Evolutionary conservation across 1,140 invertebrate species (phyloP).

Genomic region (Lamellibrachia luymesi): DNA sequence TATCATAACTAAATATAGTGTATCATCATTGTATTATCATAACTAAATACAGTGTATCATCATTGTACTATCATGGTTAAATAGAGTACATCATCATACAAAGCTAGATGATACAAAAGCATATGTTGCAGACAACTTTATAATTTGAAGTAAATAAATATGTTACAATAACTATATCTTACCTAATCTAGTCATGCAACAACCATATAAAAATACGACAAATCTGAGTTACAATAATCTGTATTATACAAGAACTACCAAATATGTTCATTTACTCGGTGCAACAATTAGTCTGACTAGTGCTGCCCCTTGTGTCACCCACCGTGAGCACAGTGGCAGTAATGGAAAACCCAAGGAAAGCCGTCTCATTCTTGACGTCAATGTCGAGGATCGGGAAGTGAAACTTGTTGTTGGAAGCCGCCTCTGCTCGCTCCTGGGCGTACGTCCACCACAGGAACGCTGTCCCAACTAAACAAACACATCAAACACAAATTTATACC

Average conservation of each 20-base stretch:
- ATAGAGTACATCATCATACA: no score
- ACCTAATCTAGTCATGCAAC: neutral
- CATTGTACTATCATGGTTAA: no score
- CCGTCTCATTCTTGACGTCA: constrained; percentile 79
- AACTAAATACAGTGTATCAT: no score
- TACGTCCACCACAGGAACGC: constrained; percentile 86
- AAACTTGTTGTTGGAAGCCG: constrained; percentile 63
- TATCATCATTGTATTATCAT: no score
- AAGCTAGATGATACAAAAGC: neutral
- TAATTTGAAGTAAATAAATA: neutral
- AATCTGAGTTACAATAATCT: neutral
- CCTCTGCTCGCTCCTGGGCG: constrained; percentile 70
- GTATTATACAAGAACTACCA: neutral
- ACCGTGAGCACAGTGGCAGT: constrained; percentile 84
- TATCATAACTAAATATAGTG: no score
- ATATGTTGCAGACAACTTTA: neutral
- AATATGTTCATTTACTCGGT: neutral
- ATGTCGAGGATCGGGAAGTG: constrained; percentile 68
- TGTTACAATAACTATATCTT: neutral
- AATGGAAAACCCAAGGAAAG: constrained; percentile 80
- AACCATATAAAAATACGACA: neutral
- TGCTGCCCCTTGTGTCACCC: constrained; percentile 49
- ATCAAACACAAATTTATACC: neutral
- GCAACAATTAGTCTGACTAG: neutral
- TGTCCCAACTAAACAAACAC: constrained; percentile 65